Conservation (phyloP, 2,888 invertebrate species). For the Tipula lateralis region DNA sequence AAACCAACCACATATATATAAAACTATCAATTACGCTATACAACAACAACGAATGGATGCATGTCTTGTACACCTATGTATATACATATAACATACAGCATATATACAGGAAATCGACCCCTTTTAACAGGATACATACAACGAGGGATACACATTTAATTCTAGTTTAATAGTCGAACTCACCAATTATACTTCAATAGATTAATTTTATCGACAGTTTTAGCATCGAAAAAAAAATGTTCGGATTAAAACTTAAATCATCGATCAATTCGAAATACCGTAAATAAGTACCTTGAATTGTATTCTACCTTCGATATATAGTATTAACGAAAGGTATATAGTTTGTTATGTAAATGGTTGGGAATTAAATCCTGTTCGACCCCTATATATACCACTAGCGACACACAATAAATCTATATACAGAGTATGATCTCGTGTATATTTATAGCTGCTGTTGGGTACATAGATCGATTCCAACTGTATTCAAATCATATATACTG, state of each 20-base stretch:
- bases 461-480: neutral
- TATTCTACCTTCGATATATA: neutral
- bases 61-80: neutral
- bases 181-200: neutral
- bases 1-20: neutral
- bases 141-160: neutral
- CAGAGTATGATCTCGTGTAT: neutral
- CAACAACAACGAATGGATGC: neutral
- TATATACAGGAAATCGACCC: neutral
- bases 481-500: neutral
- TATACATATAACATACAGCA: too few relatives aligned
- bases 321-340: neutral
- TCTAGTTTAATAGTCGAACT: neutral
- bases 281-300: neutral
- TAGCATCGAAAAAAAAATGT: neutral
- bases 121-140: neutral
- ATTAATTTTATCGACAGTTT: slow-evolving; percentile 5
- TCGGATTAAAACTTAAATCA: slow-evolving; percentile 5
- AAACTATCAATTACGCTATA: neutral
- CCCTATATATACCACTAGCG: too few relatives aligned
- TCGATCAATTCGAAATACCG: slow-evolving; percentile 11
- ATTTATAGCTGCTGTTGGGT: neutral
- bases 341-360: neutral
- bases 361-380: neutral
- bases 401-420: neutral